A percentile compares a stretch with the other conserved stretches of the same genome.
phyloP scores from a whole-genome alignment of 1,140 invertebrate genomes.

The Eufriesea mexicana region DNA sequence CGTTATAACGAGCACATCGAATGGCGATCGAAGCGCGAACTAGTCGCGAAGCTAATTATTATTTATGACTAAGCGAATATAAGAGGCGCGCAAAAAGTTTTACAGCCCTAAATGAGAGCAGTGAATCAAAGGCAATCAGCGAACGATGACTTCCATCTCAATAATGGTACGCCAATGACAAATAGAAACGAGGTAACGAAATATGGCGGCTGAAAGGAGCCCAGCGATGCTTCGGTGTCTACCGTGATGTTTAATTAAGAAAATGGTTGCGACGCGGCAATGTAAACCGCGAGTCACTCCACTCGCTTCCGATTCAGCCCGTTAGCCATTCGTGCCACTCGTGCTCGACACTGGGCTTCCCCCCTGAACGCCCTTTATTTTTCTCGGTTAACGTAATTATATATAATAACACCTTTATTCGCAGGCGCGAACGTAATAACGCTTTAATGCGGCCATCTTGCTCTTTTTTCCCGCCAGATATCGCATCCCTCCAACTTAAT shows the following conservation, averaged over 20 bases:
- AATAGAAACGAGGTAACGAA: slow-evolving; percentile 12
- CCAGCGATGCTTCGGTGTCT: neutral
- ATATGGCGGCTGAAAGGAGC: neutral
- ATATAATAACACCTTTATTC: slow-evolving; percentile 66
- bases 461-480: slow-evolving; percentile 46
- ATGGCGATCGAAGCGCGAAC: neutral
- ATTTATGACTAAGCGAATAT: slow-evolving; percentile 18
- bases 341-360: slow-evolving; percentile 33
- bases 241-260: slow-evolving; percentile 51
- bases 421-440: slow-evolving; percentile 65
- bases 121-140: neutral
- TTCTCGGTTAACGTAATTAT: slow-evolving; percentile 57
- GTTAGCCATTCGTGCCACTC: slow-evolving; percentile 25
- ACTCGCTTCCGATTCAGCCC: slow-evolving; percentile 26
- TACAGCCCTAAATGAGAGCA: neutral
- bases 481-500: slow-evolving; percentile 36
- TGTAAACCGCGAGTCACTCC: slow-evolving; percentile 59
- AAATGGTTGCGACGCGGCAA: slow-evolving; percentile 53
- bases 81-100: too few species aligned
- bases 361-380: slow-evolving; percentile 29
- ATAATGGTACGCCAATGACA: neutral
- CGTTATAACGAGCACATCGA: neutral
- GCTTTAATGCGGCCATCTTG: slow-evolving; percentile 57
- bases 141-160: neutral
- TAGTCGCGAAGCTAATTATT: slow-evolving; percentile 5